phyloP scores from a whole-genome alignment of 2,888 invertebrate species.

The Glyphotaelius pellucidus region DNA sequence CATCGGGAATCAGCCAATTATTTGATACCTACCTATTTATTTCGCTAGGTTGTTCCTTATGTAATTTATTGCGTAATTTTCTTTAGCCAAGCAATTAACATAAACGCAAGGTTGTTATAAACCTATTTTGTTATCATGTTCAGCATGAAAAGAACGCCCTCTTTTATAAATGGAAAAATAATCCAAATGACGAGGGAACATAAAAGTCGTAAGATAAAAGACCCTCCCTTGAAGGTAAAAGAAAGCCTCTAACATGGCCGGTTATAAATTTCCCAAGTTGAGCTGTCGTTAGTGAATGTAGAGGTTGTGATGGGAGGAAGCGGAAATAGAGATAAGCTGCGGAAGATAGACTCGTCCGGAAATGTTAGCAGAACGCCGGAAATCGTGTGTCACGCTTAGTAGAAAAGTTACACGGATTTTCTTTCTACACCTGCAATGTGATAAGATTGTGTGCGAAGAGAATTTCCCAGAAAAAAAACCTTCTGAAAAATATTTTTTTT shows the following conservation, averaged over 20 bases:
- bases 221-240: background rate
- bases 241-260: slow-evolving; percentile 13
- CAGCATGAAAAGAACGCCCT: background rate
- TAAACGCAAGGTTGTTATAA: background rate
- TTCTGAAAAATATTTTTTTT: background rate
- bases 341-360: slow-evolving; percentile 57
- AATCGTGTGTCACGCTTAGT: slow-evolving; percentile 62
- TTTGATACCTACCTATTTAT: too few relatives aligned
- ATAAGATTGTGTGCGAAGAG: background rate
- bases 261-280: slow-evolving; percentile 10
- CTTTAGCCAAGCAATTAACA: background rate
- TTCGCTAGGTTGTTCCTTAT: too few relatives aligned
- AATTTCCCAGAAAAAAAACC: background rate
- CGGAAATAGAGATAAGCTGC: slow-evolving; percentile 60
- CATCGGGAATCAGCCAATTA: too few relatives aligned
- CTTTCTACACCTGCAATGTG: slow-evolving; percentile 16
- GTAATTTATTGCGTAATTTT: too few relatives aligned
- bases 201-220: background rate
- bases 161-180: background rate
- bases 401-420: slow-evolving; percentile 52
- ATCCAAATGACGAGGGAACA: background rate
- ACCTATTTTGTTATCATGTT: background rate
- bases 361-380: slow-evolving; percentile 63
- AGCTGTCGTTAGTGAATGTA: slow-evolving; percentile 37
- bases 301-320: slow-evolving; percentile 60